Evolutionary conservation across 2,888 invertebrate species (phyloP).

Genomic region (Chrysotoxum bicinctum): DNA sequence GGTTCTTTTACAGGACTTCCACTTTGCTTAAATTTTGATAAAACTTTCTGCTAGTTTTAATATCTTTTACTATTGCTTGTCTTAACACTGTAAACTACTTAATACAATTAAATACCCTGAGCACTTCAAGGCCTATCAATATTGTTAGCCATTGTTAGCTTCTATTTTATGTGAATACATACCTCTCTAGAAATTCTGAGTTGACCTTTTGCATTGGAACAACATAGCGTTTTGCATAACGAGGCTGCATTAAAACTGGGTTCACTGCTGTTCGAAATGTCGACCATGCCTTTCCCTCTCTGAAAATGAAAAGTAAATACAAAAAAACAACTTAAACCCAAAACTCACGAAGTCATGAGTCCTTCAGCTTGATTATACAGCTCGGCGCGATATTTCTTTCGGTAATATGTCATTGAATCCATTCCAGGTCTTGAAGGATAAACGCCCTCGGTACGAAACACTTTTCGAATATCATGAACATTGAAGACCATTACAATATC

Average conservation of each 20-base stretch:
- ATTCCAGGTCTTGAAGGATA: slow-evolving; percentile 81
- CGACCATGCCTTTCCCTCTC: slow-evolving; percentile 86
- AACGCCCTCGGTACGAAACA: slow-evolving; percentile 82
- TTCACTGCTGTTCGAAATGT: slow-evolving; percentile 86
- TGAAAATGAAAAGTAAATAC: slow-evolving; percentile 71
- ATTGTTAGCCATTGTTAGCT: too few species aligned
- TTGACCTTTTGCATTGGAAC: slow-evolving; percentile 83
- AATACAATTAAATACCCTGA: too few species aligned
- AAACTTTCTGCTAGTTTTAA: too few species aligned
- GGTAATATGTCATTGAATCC: slow-evolving; percentile 80
- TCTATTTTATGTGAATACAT: not conserved
- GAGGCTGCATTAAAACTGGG: slow-evolving; percentile 86
- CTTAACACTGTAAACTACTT: too few species aligned
- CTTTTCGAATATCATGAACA: slow-evolving; percentile 82
- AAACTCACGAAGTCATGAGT: slow-evolving; percentile 66
- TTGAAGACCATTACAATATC: slow-evolving; percentile 81
- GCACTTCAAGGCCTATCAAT: too few species aligned
- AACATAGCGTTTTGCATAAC: slow-evolving; percentile 83
- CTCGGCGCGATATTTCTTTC: slow-evolving; percentile 75
- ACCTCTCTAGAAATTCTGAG: slow-evolving; percentile 79
- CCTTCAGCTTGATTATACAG: slow-evolving; percentile 71
- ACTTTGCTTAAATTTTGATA: not conserved
- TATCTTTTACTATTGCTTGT: too few species aligned
- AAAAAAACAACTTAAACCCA: slow-evolving; percentile 41
- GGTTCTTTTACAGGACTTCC: too few species aligned